Conservation (phyloP, 2,888 invertebrate species). For the Labia minor region DNA sequence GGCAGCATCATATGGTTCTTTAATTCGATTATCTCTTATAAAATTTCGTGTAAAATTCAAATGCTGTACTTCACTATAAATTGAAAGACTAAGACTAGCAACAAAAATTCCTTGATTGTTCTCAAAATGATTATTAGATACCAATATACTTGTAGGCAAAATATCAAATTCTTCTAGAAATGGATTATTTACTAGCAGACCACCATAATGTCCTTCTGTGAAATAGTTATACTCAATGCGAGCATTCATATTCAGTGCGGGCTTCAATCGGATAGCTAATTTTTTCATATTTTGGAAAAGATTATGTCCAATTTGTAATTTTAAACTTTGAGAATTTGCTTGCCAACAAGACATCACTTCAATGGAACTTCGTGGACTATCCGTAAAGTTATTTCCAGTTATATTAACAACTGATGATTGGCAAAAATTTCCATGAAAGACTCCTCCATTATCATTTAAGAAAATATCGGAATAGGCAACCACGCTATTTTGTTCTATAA, state of each 20-base stretch:
- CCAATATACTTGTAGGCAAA: conserved; percentile 55
- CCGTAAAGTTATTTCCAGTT: conserved; percentile 81
- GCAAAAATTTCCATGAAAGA: conserved; percentile 84
- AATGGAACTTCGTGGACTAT: conserved; percentile 65
- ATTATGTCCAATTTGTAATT: conserved; percentile 76
- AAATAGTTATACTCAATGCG: conserved; percentile 84
- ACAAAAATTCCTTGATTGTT: conserved; percentile 63
- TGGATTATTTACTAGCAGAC: conserved; percentile 71
- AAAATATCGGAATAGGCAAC: conserved; percentile 79
- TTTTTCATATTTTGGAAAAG: conserved; percentile 64
- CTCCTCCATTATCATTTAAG: conserved; percentile 76
- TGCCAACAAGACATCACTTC: conserved; percentile 78
- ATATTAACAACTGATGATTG: conserved; percentile 75
- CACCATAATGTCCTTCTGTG: conserved; percentile 67
- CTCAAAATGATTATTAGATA: conserved; percentile 81
- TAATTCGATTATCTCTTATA: conserved; percentile 71
- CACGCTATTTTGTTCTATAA: conserved; percentile 74
- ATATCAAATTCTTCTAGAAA: conserved; percentile 68
- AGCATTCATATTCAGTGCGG: conserved; percentile 67
- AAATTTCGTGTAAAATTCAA: conserved; percentile 80
- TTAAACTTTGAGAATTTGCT: conserved; percentile 40
- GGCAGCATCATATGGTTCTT: conserved; percentile 69
- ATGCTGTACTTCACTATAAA: conserved; percentile 71
- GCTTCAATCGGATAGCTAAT: conserved; percentile 65
- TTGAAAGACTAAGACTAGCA: conserved; percentile 59